Percentiles rank a stretch among this genome's conserved stretches.
phyloP scores from a whole-genome alignment of 2,797 vertebrate genomes.

The Protonibea diacanthus region DNA sequence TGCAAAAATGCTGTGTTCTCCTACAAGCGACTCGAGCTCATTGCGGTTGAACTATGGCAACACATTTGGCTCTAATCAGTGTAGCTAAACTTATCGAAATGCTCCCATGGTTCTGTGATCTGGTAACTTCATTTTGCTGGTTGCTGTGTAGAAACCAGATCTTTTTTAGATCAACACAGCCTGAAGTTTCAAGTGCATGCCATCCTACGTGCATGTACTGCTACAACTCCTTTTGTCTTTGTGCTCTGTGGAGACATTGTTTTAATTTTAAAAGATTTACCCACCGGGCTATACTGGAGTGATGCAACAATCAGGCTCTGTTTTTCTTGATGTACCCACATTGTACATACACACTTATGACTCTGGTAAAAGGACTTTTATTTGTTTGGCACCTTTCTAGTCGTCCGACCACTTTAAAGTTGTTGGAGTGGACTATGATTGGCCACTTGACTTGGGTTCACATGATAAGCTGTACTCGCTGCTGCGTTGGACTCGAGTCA shows the following conservation, averaged over 20 bases:
- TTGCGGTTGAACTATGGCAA: neutral
- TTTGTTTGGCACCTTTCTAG: no score
- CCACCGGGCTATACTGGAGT: neutral
- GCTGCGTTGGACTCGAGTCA: neutral
- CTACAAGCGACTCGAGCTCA: neutral
- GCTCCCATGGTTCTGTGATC: neutral
- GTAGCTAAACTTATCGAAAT: neutral
- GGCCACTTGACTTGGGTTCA: neutral
- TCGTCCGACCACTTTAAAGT: no score
- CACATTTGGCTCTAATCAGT: neutral
- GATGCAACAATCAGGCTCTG: neutral
- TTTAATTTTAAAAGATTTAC: neutral
- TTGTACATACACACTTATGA: neutral
- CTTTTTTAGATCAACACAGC: neutral
- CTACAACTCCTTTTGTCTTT: neutral
- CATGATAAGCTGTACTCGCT: neutral
- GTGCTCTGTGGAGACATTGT: neutral
- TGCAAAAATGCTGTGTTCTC: neutral
- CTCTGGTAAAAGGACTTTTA: no score
- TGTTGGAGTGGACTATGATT: neutral
- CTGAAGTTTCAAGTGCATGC: neutral
- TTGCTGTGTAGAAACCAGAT: neutral
- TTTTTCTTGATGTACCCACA: neutral
- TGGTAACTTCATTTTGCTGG: neutral
- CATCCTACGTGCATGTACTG: neutral